Percentiles rank a stretch among this genome's conserved stretches.
Evolutionary conservation across 2,797 vertebrate species (phyloP).

Genomic region (Thunnus albacares): DNA sequence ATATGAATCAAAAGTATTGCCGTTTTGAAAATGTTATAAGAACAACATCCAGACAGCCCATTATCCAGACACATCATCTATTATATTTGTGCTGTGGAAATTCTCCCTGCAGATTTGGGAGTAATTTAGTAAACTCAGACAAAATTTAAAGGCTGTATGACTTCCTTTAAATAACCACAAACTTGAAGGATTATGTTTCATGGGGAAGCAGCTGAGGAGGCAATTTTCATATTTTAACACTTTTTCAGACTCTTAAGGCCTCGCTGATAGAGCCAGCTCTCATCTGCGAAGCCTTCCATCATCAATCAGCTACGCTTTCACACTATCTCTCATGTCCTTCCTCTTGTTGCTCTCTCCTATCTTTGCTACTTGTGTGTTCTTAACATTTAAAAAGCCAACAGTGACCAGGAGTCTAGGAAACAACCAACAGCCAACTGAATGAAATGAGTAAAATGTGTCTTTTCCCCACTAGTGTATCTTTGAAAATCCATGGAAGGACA

Average conservation of each 20-base stretch:
- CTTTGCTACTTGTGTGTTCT: neutral
- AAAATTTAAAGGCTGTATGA: neutral
- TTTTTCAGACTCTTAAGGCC: neutral
- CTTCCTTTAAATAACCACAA: neutral
- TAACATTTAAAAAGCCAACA: neutral
- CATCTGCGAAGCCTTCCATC: slow-evolving; percentile 20
- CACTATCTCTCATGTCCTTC: neutral
- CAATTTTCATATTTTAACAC: slow-evolving; percentile 11
- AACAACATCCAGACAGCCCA: neutral
- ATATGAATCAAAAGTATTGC: neutral
- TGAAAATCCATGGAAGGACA: neutral
- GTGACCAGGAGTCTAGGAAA: neutral
- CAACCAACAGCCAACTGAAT: neutral
- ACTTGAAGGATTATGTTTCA: neutral
- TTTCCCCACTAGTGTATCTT: neutral
- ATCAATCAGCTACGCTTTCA: slow-evolving; percentile 17
- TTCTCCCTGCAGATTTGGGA: neutral
- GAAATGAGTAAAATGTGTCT: neutral
- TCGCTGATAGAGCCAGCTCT: slow-evolving; percentile 5
- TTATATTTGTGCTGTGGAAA: neutral
- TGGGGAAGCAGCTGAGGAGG: neutral
- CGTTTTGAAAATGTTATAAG: neutral
- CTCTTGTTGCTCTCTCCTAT: neutral
- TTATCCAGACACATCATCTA: neutral
- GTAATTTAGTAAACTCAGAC: neutral